A percentile compares a stretch with the other conserved stretches of the same genome.
Conservation (phyloP, 37 sponge, comb jelly and placozoan species). For the Diacarnus erythraeanus region DNA sequence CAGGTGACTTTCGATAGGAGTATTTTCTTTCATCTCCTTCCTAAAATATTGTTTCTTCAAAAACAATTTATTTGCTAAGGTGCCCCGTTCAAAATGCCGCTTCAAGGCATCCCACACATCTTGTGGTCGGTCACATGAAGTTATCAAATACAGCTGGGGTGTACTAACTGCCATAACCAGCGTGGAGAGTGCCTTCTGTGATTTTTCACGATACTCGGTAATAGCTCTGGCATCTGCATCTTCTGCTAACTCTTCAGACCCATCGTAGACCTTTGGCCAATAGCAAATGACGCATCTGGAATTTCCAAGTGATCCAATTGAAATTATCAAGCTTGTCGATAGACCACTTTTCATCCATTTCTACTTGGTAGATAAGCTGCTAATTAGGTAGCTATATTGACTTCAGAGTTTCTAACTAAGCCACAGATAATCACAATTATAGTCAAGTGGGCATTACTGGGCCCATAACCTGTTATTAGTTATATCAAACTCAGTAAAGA, state of each 20-base stretch:
- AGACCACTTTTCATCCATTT: conserved; percentile 50
- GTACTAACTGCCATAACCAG: conserved; percentile 38
- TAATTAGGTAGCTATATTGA: too few species aligned
- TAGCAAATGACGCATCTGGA: conserved; percentile 51
- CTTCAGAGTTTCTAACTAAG: too few species aligned
- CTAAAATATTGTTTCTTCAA: conserved; percentile 56
- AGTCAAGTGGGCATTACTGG: too few species aligned
- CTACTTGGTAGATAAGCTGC: too few species aligned
- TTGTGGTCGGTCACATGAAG: conserved; percentile 35
- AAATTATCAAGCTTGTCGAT: conserved; percentile 31
- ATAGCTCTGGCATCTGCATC: conserved; percentile 16
- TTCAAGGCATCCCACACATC: conserved; percentile 36
- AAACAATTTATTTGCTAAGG: conserved; percentile 50
- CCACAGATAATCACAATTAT: too few species aligned
- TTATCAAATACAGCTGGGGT: conserved; percentile 49
- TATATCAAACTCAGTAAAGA: too few species aligned
- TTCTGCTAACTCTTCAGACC: conserved; percentile 42
- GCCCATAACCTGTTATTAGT: too few species aligned
- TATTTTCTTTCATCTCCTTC: conserved; percentile 50
- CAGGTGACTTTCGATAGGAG: conserved; percentile 33
- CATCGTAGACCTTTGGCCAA: conserved; percentile 45
- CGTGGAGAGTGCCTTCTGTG: conserved; percentile 53
- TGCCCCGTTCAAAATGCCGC: conserved; percentile 49
- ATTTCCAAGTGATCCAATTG: conserved; percentile 59
- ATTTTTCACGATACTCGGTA: conserved; percentile 5